Base-by-base conservation (phyloP, 2,113 vertebrate genomes). In the Myrmecophaga tridactyla region DNA sequence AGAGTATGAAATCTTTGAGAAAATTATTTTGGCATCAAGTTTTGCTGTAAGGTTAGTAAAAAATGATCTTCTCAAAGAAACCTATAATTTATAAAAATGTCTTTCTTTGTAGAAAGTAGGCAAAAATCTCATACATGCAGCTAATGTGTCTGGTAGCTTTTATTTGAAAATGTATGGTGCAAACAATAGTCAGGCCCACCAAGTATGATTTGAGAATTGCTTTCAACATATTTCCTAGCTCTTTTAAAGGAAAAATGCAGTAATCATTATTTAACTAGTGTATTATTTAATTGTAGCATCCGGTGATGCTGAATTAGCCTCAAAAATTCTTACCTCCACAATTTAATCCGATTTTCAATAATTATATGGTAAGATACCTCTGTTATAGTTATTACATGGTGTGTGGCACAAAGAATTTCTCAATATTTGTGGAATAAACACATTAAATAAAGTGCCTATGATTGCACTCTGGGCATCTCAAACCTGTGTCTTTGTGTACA, bases 341-440 rank as follows among this genome's bases (percentile, higher is more conserved):
- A 67, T 65, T 76, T n/a, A 95, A 84, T 11, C 20, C 86, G 25
- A 86, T 76, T 86, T 94, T 80, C 15, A 94, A 6, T 53, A 77
- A 46, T 10, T 43, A 6, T 72, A 23, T 36, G 34, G 73, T 95
- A 53, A 62, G 1, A 56, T 86, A 34, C 18, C 39, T 10, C 11
- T 41, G 34, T 20, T 36, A 25, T 29, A 58, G 6, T 80, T 67
- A 31, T 48, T 46, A 56, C 21, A 39, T 23, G 21, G 4, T 48
- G 11, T 41, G 3, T 69, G 18, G 3, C 6, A 36, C 18, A 91
- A 67, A n/a, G 4, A n/a, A 7, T 46, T 39, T 31, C 27, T 69
- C 20, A 31, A 69, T 70, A 53, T 46, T 51, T 86, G 3, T 63
- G 62, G 17, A 94, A 90, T 78, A 46, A 43, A 83, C 46, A 0